Evolutionary conservation across 2,888 invertebrate species (phyloP), one percentile per base, ranked within the genome.

Genomic region (Ceraclea dissimilis): DNA sequence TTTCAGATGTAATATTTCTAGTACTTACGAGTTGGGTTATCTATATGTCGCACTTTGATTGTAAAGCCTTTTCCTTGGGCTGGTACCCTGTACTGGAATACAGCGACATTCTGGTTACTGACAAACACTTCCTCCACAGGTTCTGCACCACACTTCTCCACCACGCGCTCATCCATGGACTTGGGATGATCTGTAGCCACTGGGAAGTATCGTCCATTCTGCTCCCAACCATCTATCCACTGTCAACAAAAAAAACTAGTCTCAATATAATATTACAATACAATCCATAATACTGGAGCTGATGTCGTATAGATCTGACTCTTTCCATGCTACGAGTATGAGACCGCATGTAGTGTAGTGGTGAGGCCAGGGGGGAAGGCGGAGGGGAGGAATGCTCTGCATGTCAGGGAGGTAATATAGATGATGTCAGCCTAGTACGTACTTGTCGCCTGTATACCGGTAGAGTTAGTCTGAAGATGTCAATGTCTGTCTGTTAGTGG

Each of bases 191-290:
- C 93, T 50, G 74, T 71, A 1, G 77, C 71, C 33, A 85, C 85
- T 0, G 94, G 95, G 75, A 94, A 95, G 64, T 88, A 84, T 71
- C 93, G 86, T 0, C 90, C 88, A 66, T 90, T 91, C 62, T 93
- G 71, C 72, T 94, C 94, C 94, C 94, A 95, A 6, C 95, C 95
- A 69, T 95, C 93, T 1, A 94, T 85, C 71, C 92, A 87, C 94
- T 94, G 71, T n/a, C n/a, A n/a, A n/a, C 51, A 62, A 64, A 8
- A 33, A n/a, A 33, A 33, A 33, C 13, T 33, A n/a, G n/a, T n/a
- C n/a, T 33, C 33, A 33, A 33, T 33, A 10, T 33, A 33, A n/a
- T n/a, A n/a, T n/a, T n/a, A n/a, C 51, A 62, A 64, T 13, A 33
- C 8, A 33, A 33, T 33, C n/a, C n/a, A n/a, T n/a, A n/a, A n/a